Base-by-base conservation (phyloP, 2,797 vertebrate genomes). In the Sebastes steindachneri region DNA sequence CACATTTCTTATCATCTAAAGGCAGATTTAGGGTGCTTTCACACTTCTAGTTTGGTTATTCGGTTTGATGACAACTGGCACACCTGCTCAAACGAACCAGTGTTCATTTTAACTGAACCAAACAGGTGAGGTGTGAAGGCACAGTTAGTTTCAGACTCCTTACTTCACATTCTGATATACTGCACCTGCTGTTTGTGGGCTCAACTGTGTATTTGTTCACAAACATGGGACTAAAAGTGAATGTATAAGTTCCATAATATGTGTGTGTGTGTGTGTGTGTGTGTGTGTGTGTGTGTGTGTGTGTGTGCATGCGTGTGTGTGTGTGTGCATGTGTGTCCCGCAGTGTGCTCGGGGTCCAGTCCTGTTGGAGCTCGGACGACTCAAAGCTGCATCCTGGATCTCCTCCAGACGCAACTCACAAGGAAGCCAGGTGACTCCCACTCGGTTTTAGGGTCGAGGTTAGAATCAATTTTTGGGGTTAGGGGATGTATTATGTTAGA, bases 301-400 rank as follows among this genome's bases (percentile, higher is more conserved):
- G 1, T 19, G 7, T 1, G 41, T 45, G 41, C 0, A 6, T 17
- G 15, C 0, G 41, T 17, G 33, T 4, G 17, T 67, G 17, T 67
- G 11, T 25, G 17, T 25, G 31, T 57, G 23, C 65, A 17, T 60
- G 53, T 66, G 15, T 51, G 23, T 80, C 14, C 70, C 82, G 64
- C 95, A 99, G 98, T 99, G 98, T 60, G 96, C 96, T 75, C 97
- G 98, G 84, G 98, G 97, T 51, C 92, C 96, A 3, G 97, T 99
- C 53, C 95, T 94, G 90, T 92, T 99, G 83, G 97, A 99, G 84
- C 95, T 99, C 4, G 98, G 98, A 25, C 96, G 98, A 64, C 81
- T 99, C 86, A 95, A 97, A 92, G 97, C 97, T 63, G 96, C 97
- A 4, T 97, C 98, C n/a, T 98, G 97, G 97, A 92, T 96, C 12